Base-by-base conservation (phyloP, 2,888 invertebrate genomes). In the Drosophila crucigera region DNA sequence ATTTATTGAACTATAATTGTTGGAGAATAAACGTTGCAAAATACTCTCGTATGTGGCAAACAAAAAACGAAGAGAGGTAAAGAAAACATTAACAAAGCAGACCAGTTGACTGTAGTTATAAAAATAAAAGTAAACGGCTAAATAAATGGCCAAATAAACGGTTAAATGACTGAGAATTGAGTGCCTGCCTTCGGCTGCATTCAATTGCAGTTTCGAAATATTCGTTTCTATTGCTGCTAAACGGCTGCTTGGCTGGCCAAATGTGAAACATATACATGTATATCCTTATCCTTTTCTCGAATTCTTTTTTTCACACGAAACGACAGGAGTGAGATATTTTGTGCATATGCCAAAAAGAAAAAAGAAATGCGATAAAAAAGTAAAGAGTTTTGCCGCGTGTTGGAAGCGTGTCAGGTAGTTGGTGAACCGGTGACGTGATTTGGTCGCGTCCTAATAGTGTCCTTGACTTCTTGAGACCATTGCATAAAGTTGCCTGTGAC, bases 321-420 rank as follows among this genome's bases (percentile, higher is more conserved):
- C 16, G 22, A 11, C 55, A 41, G 78, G 84, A 86, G 73, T 73
- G 68, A 62, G 52, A 60, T 30, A 28, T 55, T 31, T 30, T 58
- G 30, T 22, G 47, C 47, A 28, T 25, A 28, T 33, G 54, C 56
- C 35, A 53, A 69, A 66, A 49, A 30, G 11, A n/a, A 28, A 19
- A 37, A 7, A n/a, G 39, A 22, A 16, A 28, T 28, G 41, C 60
- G 56, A 35, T 53, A 76, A 72, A 78, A 71, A 67, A 68, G 63
- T 30, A 68, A 84, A 83, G 80, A 85, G 68, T 73, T 66, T 61
- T n/a, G 85, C 84, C 90, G 83, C 85, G 83, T 84, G 90, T 78
- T 69, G 28, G 66, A 87, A 90, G 90, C 90, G 83, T 87, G 90
- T 35, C 83, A 83, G 90, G 83, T 83, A 89, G 56, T 25, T 47